A percentile compares a stretch with the other conserved stretches of the same genome.
phyloP scores from a whole-genome alignment of 2,113 vertebrate species.

The Lota lota region DNA sequence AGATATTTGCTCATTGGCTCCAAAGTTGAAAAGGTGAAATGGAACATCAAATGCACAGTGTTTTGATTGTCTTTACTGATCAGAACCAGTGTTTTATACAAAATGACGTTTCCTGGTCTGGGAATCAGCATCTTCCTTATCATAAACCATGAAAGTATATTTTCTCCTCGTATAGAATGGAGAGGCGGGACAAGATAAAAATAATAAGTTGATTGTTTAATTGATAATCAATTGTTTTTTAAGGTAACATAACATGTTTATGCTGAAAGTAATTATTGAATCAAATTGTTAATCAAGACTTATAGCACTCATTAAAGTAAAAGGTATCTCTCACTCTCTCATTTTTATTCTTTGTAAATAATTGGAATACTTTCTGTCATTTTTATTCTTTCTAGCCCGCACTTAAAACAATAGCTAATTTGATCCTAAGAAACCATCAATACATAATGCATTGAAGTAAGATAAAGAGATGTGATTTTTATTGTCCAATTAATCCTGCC shows the following conservation, averaged over 20 bases:
- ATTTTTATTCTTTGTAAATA: conserved; percentile 52
- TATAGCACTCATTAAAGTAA: background rate
- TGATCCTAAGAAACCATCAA: conserved; percentile 62
- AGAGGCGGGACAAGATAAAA: too few species aligned
- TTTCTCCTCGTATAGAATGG: too few species aligned
- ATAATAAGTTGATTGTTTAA: too few species aligned
- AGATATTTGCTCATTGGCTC: background rate
- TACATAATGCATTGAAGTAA: conserved; percentile 64
- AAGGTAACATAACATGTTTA: too few species aligned
- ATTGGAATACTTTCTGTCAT: conserved; percentile 59
- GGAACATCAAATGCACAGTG: background rate
- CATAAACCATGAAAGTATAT: too few species aligned
- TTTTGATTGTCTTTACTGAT: too few species aligned
- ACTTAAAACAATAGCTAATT: conserved; percentile 70
- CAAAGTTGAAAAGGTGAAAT: conserved; percentile 1
- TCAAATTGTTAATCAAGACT: too few species aligned
- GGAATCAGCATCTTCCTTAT: too few species aligned
- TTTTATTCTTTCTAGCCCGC: conserved; percentile 49
- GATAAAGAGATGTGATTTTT: conserved; percentile 71
- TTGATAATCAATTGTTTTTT: too few species aligned
- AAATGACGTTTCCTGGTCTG: too few species aligned
- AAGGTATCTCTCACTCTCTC: conserved; percentile 22
- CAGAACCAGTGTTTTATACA: too few species aligned
- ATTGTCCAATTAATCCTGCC: conserved; percentile 77
- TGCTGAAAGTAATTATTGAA: too few species aligned